phyloP scores from a whole-genome alignment of 2,888 invertebrate species.

The Euzophera pinguis region DNA sequence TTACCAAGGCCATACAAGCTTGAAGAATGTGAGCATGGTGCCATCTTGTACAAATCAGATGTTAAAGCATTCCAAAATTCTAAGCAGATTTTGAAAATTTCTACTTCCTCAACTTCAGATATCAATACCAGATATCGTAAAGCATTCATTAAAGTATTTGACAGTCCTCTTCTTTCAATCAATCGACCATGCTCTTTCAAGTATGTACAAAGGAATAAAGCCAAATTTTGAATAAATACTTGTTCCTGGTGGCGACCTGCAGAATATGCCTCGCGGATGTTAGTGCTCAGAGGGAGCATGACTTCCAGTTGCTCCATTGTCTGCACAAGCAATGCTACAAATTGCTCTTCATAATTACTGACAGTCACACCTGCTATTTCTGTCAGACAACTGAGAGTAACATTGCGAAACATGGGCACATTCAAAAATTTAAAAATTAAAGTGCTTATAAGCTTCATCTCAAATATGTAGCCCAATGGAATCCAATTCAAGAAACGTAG shows the following conservation, averaged over 20 bases:
- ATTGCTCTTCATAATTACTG: slow-evolving; percentile 95
- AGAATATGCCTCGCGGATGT: slow-evolving; percentile 96
- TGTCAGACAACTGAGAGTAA: slow-evolving; percentile 98
- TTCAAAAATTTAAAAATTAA: slow-evolving; percentile 97
- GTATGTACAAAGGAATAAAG: slow-evolving; percentile 97
- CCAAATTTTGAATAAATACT: slow-evolving; percentile 98
- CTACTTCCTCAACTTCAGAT: slow-evolving; percentile 99
- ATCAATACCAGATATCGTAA: slow-evolving; percentile 93
- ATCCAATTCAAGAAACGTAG: slow-evolving; percentile 99
- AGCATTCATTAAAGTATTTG: slow-evolving; percentile 89
- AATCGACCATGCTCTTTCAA: slow-evolving; percentile 96
- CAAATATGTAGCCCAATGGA: slow-evolving; percentile 99
- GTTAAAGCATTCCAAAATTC: slow-evolving; percentile 99
- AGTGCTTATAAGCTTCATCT: slow-evolving; percentile 97
- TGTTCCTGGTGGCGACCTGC: slow-evolving; percentile 97
- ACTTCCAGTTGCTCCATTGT: slow-evolving; percentile 95
- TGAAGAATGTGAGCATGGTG: slow-evolving; percentile 82
- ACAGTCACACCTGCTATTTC: slow-evolving; percentile 97
- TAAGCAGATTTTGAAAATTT: slow-evolving; percentile 99
- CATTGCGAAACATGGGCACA: slow-evolving; percentile 98
- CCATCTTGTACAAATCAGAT: slow-evolving; percentile 94
- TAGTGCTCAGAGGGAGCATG: slow-evolving; percentile 94
- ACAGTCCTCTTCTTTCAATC: slow-evolving; percentile 89
- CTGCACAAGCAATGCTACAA: slow-evolving; percentile 92
- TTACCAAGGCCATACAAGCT: slow-evolving; percentile 61